These are phyloP conservation scores for Cromileptes altivelis DNA, from an alignment of 2,113 vertebrate genomes.

Conservation along the genomic window DNA sequence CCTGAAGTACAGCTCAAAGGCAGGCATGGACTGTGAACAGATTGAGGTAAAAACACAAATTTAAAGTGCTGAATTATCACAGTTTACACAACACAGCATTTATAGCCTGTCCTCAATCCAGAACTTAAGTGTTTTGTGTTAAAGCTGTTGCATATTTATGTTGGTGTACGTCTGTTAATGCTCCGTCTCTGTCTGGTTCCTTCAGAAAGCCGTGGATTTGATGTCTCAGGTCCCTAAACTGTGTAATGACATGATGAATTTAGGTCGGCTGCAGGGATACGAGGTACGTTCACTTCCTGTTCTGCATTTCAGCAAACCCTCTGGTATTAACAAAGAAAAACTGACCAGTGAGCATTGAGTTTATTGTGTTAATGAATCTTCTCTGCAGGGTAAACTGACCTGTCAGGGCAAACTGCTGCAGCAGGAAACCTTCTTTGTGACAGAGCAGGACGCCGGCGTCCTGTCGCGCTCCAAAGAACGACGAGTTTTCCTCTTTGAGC, in stretches of 20 bases:
- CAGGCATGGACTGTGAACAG: constrained; percentile 93
- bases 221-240: constrained; percentile 99
- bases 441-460: constrained; percentile 93
- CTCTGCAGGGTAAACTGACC: constrained; percentile 92
- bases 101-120: neutral
- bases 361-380: neutral
- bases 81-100: neutral
- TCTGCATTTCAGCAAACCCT: too few species aligned
- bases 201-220: constrained; percentile 91
- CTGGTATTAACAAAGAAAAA: neutral
- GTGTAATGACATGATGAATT: constrained; percentile 99
- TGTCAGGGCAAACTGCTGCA: constrained; percentile 97
- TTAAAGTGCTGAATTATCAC: neutral
- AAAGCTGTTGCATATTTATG: neutral
- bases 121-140: neutral
- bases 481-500: constrained; percentile 97
- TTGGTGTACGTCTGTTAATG: neutral
- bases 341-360: neutral
- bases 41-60: constrained; percentile 87
- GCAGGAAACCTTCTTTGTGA: constrained; percentile 98
- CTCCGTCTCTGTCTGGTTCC: neutral
- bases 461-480: constrained; percentile 96
- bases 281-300: constrained; percentile 86
- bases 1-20: constrained; percentile 94
- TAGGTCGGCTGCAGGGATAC: constrained; percentile 97